These are phyloP conservation scores for Sardina pilchardus DNA, from an alignment of 2,113 vertebrate genomes.

Conservation along the genomic window DNA sequence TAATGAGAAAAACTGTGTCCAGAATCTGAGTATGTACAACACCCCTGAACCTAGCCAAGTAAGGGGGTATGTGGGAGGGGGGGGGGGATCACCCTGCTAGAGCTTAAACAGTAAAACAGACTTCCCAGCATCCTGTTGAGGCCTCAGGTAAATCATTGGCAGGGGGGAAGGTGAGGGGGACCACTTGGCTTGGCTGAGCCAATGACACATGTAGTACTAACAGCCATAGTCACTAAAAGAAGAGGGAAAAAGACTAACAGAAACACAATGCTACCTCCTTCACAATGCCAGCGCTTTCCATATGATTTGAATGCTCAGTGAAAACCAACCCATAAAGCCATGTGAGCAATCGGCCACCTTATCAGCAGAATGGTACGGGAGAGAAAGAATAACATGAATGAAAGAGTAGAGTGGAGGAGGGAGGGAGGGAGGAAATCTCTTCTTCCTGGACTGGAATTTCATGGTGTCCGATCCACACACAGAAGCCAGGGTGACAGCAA, in stretches of 20 bases:
- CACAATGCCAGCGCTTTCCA: background rate
- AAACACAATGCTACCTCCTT: background rate
- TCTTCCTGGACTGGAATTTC: background rate
- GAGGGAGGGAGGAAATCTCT: background rate
- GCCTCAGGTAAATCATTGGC: constrained; percentile 35
- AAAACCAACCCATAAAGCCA: background rate
- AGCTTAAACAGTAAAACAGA: constrained; percentile 26
- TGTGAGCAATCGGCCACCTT: too few species aligned
- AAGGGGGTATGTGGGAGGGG: too few species aligned
- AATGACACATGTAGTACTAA: background rate
- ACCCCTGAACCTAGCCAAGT: too few species aligned
- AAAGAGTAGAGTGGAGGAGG: background rate
- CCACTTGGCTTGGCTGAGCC: background rate
- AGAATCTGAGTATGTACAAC: too few species aligned
- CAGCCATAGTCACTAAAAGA: background rate
- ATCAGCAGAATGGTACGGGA: too few species aligned
- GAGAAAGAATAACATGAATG: background rate
- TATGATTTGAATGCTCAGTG: background rate
- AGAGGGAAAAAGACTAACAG: background rate
- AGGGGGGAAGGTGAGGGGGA: constrained; percentile 8
- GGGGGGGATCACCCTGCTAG: background rate
- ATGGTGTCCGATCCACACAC: background rate
- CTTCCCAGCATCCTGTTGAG: constrained; percentile 13
- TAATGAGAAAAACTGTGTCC: background rate
- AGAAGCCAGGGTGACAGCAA: background rate